These are phyloP conservation scores for Tolypeutes matacus DNA, from an alignment of 2,797 vertebrate genomes.

Conservation along the genomic window DNA sequence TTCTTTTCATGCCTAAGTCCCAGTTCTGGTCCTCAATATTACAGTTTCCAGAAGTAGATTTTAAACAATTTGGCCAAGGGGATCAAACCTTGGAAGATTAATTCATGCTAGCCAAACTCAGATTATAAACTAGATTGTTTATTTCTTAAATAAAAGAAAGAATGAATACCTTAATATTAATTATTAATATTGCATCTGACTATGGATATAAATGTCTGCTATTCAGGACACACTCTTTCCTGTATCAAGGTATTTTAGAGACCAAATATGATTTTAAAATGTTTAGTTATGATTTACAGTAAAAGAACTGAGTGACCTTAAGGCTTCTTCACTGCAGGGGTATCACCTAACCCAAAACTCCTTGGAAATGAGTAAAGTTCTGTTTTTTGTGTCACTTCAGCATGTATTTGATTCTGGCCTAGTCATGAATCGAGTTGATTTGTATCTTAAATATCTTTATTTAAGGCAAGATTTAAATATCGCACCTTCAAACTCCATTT, in stretches of 20 bases:
- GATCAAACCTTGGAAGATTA: conserved; percentile 44
- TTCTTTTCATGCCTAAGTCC: background rate
- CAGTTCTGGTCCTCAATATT: background rate
- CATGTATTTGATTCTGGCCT: background rate
- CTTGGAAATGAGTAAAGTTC: background rate
- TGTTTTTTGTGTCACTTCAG: background rate
- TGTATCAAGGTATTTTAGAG: conserved; percentile 2
- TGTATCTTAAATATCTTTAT: background rate
- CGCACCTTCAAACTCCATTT: background rate
- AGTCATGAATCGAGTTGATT: background rate
- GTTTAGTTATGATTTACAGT: background rate
- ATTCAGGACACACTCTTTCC: background rate
- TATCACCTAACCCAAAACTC: background rate
- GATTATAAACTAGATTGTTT: conserved; percentile 17
- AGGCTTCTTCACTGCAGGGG: background rate
- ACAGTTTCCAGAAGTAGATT: conserved; percentile 8
- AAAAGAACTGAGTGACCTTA: background rate
- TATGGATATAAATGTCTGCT: background rate
- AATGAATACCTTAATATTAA: background rate
- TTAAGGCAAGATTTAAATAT: background rate
- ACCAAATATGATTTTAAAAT: conserved; percentile 10
- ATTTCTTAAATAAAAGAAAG: conserved; percentile 27
- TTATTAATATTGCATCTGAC: conserved; percentile 13
- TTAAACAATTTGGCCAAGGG: conserved; percentile 47
- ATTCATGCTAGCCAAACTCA: conserved; percentile 27